Conservation (phyloP, 2,113 vertebrate genomes). For the Anguilla rostrata region DNA sequence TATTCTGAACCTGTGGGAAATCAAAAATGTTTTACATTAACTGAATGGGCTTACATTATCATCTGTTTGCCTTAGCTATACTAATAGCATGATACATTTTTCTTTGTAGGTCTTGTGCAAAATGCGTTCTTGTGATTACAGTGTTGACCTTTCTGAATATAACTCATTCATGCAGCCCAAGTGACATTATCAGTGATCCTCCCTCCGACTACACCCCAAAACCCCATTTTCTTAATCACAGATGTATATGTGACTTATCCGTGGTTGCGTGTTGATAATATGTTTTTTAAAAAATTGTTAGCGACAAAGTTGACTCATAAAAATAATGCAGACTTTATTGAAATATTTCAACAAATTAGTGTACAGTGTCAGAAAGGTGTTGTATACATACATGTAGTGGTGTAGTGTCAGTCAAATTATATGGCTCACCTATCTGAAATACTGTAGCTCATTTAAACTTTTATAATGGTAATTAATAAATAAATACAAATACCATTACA, state of each 20-base stretch:
- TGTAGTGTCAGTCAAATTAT: neutral
- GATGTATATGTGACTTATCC: too few relatives aligned
- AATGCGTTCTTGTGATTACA: neutral
- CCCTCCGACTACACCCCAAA: too few relatives aligned
- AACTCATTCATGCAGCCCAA: neutral
- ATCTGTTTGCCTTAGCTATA: neutral
- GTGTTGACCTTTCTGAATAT: neutral
- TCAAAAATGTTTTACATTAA: neutral
- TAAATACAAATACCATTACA: constrained; percentile 14
- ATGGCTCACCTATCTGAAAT: neutral
- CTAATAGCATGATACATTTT: neutral
- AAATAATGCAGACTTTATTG: constrained; percentile 2
- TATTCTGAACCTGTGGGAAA: too few relatives aligned
- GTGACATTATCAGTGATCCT: too few relatives aligned
- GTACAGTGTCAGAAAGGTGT: neutral
- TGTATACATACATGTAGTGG: neutral
- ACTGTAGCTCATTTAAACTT: neutral
- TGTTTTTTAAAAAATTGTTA: too few relatives aligned
- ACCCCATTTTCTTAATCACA: too few relatives aligned
- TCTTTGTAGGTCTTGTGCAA: neutral
- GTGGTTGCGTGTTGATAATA: too few relatives aligned
- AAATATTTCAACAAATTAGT: constrained; percentile 9
- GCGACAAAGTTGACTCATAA: neutral
- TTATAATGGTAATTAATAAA: constrained; percentile 5
- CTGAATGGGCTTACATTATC: neutral